Evolutionary conservation across 2,797 vertebrate species (phyloP), one percentile per base, ranked within the genome.

Genomic region (Malacoctenus gilli): DNA sequence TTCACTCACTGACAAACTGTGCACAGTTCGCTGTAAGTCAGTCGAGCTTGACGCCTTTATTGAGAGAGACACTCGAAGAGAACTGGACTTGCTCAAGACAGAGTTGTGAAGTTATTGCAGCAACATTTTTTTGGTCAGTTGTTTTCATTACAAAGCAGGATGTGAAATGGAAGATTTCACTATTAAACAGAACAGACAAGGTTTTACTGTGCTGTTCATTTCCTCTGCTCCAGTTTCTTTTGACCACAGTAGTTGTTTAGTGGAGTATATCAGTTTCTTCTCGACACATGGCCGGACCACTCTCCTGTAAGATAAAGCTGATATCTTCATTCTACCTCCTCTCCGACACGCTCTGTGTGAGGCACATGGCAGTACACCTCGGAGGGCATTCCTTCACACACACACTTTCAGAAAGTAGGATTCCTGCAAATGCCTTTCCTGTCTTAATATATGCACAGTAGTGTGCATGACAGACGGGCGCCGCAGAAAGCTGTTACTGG

Each of bases 311-410:
- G 84, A 86, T 82, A 78, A 83, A 80, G 74, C 78, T 80, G 83
- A 88, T 85, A 22, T 86, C 84, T 89, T 89, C 77, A 87, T 86
- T 77, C 72, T 58, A 68, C 77, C 72, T 75, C 65, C 28, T 67
- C 40, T 59, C 38, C 30, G 67, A 35, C 63, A 74, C 69, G 28
- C 62, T 63, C 62, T 66, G 35, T 66, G 35, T 34, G 32, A 60
- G 39, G 41, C 68, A 55, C 62, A 64, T 47, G 59, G 31, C 44
- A 64, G 42, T 51, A 48, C 62, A 53, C 42, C 72, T 69, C 53
- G 69, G 52, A 20, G 66, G 60, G 52, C 63, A 43, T 58, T 37
- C 22, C 44, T 71, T 62, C 15, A 19, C 22, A n/a, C 13, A 21
- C 18, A 57, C 34, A 28, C 34, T 35, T 44, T 14, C 38, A 60